A percentile compares a stretch with the other conserved stretches of the same genome.
These are phyloP conservation scores for Muscicapa striata DNA, from an alignment of 2,797 vertebrate genomes.

Conservation along the genomic window DNA sequence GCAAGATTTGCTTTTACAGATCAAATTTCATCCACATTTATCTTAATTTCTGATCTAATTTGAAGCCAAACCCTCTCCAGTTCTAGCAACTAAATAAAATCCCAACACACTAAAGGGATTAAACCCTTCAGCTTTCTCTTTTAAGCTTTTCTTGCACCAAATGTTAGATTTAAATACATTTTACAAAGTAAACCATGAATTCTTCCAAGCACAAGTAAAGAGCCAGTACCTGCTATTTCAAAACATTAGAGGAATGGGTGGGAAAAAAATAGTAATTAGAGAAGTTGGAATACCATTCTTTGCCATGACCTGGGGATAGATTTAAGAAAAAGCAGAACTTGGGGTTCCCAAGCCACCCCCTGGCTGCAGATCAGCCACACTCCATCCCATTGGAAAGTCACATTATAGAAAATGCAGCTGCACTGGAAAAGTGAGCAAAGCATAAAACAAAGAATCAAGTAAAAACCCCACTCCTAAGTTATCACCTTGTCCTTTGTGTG, in stretches of 20 bases:
- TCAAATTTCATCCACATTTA: not conserved
- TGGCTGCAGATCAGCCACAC: not conserved
- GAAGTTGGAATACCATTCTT: not conserved
- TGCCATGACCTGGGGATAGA: not conserved
- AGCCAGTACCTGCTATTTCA: not conserved
- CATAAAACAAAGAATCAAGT: not conserved
- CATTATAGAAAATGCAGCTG: not conserved
- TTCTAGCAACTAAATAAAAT: not conserved
- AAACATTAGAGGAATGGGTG: not conserved
- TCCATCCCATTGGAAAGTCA: not conserved
- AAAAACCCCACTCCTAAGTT: not conserved
- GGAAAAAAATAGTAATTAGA: not conserved
- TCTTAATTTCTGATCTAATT: not conserved
- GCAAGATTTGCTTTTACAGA: not conserved
- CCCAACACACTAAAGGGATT: not conserved
- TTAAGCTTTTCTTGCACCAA: not conserved
- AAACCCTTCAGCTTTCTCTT: not conserved
- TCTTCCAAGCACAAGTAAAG: not conserved
- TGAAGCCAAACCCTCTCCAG: not conserved
- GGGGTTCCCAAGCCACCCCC: not conserved
- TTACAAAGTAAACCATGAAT: not conserved
- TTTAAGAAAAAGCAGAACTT: not conserved
- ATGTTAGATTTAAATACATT: not conserved
- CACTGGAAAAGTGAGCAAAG: not conserved
- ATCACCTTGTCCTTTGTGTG: not conserved